Conservation (phyloP, 1,140 invertebrate species). For the Matsumurasca onukii region DNA sequence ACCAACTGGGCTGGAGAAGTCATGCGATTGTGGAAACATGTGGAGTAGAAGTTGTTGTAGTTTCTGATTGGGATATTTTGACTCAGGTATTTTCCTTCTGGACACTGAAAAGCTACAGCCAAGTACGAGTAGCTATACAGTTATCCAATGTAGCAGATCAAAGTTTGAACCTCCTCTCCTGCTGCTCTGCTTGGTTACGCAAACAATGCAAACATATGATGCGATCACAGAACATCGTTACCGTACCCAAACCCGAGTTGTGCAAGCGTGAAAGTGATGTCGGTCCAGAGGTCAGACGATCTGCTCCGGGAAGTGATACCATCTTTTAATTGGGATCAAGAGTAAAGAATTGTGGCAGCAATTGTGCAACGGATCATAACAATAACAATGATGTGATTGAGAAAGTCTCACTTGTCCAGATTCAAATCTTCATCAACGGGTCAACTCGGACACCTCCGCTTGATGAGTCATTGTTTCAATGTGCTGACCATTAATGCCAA, state of each 20-base stretch:
- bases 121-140: no score
- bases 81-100: no score
- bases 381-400: not conserved
- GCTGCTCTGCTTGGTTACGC: not conserved
- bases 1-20: no score
- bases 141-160: not conserved
- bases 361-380: not conserved
- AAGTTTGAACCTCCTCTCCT: not conserved
- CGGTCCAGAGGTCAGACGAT: not conserved
- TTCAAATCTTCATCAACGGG: not conserved
- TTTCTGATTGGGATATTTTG: no score
- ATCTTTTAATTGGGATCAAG: not conserved
- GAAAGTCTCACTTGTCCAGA: not conserved
- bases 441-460: not conserved
- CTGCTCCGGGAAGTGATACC: not conserved
- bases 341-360: not conserved
- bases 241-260: not conserved
- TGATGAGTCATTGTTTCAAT: not conserved
- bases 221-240: not conserved
- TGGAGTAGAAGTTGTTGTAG: no score
- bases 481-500: not conserved
- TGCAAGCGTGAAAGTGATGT: not conserved
- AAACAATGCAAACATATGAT: no score
- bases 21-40: not conserved
- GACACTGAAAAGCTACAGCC: no score